Conservation (phyloP, 30 jellyfish, hydroid and myxozoan genomes). For the Pseudorhiza aurosa region DNA sequence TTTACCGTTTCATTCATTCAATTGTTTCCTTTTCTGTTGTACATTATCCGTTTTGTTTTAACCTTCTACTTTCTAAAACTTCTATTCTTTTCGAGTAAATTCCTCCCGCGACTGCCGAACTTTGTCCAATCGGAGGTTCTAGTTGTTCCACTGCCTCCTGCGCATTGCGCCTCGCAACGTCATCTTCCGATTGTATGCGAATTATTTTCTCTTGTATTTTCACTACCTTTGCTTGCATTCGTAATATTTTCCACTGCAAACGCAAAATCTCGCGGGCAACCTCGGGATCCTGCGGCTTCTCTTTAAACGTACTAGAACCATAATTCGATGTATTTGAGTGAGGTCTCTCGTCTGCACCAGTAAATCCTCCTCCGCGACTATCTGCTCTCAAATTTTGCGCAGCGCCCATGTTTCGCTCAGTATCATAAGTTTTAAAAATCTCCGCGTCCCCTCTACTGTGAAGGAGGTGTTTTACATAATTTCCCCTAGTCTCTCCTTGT, state of each 20-base stretch:
- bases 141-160: constrained; percentile 43
- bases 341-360: not conserved
- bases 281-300: constrained; percentile 83
- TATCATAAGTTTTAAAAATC: too few species aligned
- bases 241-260: constrained; percentile 88
- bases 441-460: too few species aligned
- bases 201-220: constrained; percentile 90
- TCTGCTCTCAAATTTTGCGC: too few species aligned
- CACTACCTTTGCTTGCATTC: constrained; percentile 98
- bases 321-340: constrained; percentile 48
- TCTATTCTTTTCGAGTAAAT: constrained; percentile 11
- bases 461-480: not conserved
- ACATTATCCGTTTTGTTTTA: constrained; percentile 42
- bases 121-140: constrained; percentile 77
- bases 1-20: too few species aligned
- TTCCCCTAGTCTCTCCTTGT: not conserved
- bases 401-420: too few species aligned
- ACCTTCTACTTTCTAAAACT: not conserved
- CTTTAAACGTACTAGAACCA: constrained; percentile 60
- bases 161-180: constrained; percentile 51
- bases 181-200: constrained; percentile 73
- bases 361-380: not conserved
- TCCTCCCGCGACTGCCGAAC: constrained; percentile 68
- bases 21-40: too few species aligned
- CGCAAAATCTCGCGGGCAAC: constrained; percentile 90